Conservation (phyloP, 1,140 invertebrate species). For the Ceratosolen solmsi region DNA sequence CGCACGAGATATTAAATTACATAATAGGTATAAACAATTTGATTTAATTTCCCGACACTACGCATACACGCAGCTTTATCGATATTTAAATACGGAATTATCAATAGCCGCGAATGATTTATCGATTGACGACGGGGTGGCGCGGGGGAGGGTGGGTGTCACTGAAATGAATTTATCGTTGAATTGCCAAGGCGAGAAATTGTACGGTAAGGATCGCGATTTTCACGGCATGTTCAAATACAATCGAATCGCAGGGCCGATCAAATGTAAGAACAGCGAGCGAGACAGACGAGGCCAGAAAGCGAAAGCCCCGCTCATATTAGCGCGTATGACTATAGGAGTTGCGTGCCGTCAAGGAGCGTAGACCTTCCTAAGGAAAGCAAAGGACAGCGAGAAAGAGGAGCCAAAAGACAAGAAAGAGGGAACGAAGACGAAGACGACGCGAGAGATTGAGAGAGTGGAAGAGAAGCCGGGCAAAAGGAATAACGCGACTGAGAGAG, state of each 20-base stretch:
- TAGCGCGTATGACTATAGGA: background rate
- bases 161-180: too few relatives aligned
- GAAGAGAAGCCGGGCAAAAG: background rate
- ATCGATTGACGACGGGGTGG: too few relatives aligned
- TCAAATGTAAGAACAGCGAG: background rate
- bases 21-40: too few relatives aligned
- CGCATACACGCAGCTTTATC: too few relatives aligned
- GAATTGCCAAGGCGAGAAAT: too few relatives aligned
- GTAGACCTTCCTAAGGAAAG: conserved; percentile 8
- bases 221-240: background rate
- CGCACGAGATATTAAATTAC: too few relatives aligned
- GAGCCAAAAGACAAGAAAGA: background rate
- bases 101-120: too few relatives aligned
- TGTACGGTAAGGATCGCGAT: too few relatives aligned
- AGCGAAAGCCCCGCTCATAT: background rate
- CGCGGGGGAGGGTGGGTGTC: too few relatives aligned
- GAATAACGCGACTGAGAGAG: too few relatives aligned
- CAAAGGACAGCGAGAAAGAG: conserved; percentile 5
- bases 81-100: too few relatives aligned
- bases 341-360: background rate
- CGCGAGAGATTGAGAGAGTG: background rate
- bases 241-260: background rate
- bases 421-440: background rate
- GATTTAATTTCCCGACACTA: too few relatives aligned
- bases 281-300: background rate